A percentile compares a stretch with the other conserved stretches of the same genome.
Conservation (phyloP, 1,140 invertebrate genomes). For the Ephestia elutella region DNA sequence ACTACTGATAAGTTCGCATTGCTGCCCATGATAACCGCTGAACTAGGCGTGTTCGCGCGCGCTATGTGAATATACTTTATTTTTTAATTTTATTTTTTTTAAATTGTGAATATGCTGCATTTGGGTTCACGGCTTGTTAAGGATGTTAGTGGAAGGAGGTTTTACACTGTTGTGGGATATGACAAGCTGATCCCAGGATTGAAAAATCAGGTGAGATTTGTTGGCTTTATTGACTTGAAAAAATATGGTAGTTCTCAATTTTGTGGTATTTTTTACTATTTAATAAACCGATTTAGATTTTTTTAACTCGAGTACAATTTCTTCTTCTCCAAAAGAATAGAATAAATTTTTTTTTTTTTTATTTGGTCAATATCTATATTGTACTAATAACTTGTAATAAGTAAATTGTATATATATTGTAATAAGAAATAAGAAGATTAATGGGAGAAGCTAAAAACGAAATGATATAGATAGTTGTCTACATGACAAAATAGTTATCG, state of each 20-base stretch:
- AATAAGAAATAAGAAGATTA: no score
- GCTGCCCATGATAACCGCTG: background rate
- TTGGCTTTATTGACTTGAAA: background rate
- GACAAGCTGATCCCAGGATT: conserved; percentile 27
- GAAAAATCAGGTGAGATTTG: conserved; percentile 29
- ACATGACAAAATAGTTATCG: no score
- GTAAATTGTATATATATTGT: no score
- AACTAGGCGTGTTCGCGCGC: background rate
- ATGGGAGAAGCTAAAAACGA: no score
- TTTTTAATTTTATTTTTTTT: conserved; percentile 4
- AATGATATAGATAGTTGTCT: no score
- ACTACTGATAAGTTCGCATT: background rate
- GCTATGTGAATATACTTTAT: conserved; percentile 1
- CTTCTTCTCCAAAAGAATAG: no score
- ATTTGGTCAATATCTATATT: no score
- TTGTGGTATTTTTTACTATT: no score
- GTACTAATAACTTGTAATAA: no score
- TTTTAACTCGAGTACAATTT: no score
- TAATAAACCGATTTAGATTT: no score
- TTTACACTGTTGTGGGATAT: conserved; percentile 34
- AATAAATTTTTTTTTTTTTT: no score
- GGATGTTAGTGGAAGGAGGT: conserved; percentile 28
- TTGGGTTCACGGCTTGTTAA: conserved; percentile 22
- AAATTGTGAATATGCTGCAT: conserved; percentile 35
- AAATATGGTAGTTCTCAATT: background rate